Evolutionary conservation across 2,888 invertebrate genomes (phyloP).

Genomic region (Xanthia icteritia): DNA sequence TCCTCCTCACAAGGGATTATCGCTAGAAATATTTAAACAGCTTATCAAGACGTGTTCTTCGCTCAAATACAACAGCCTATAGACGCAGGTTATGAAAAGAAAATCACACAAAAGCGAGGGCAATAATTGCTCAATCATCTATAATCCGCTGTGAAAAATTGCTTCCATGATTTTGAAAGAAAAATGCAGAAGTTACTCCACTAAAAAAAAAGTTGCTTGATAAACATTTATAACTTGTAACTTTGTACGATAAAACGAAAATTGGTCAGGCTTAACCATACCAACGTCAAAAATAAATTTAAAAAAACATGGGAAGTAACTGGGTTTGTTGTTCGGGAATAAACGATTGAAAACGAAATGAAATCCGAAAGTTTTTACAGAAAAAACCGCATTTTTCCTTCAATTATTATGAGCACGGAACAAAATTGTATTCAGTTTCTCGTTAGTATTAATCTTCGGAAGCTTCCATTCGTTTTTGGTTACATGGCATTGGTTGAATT

Average conservation of each 20-base stretch:
- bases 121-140: conserved; percentile 54
- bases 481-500: conserved; percentile 71
- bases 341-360: conserved; percentile 21
- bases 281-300: background rate
- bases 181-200: conserved; percentile 32
- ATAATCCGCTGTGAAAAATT: conserved; percentile 45
- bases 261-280: background rate
- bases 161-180: conserved; percentile 52
- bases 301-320: conserved; percentile 10
- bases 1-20: background rate
- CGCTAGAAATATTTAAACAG: background rate
- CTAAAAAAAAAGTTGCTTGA: conserved; percentile 28
- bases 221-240: conserved; percentile 32
- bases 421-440: conserved; percentile 54
- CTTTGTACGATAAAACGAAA: conserved; percentile 19
- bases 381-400: conserved; percentile 6
- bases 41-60: background rate
- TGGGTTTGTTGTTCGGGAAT: conserved; percentile 11
- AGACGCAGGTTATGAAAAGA: background rate
- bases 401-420: conserved; percentile 36
- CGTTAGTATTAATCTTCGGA: conserved; percentile 61
- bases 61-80: conserved; percentile 1
- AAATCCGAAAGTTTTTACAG: conserved; percentile 18
- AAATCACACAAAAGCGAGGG: conserved; percentile 19
- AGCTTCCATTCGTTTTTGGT: conserved; percentile 67